Conservation (phyloP, 1,140 invertebrate genomes). For the Stegodyphus dumicola region DNA sequence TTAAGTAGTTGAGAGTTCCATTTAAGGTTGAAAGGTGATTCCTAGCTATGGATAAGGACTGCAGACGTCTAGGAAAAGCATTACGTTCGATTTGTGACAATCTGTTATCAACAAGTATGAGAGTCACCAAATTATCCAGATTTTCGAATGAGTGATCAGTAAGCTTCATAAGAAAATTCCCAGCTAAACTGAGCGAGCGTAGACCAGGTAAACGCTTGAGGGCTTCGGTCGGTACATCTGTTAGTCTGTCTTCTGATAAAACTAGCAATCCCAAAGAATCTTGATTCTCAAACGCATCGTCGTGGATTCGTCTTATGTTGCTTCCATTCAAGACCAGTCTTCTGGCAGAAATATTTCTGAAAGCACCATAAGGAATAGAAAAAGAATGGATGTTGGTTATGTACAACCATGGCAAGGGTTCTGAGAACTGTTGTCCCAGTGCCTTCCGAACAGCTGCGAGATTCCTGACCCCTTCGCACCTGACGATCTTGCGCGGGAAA, state of each 20-base stretch:
- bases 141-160: neutral
- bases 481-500: constrained; percentile 10
- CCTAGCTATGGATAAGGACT: neutral
- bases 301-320: constrained; percentile 37
- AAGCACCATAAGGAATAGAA: constrained; percentile 22
- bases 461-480: constrained; percentile 31
- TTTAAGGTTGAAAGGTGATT: constrained; percentile 37
- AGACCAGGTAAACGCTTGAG: constrained; percentile 25
- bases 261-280: constrained; percentile 15
- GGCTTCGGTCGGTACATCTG: constrained; percentile 47
- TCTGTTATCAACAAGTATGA: constrained; percentile 25
- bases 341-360: constrained; percentile 8
- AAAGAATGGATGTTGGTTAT: constrained; percentile 12
- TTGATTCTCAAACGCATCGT: constrained; percentile 48
- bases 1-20: neutral
- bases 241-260: constrained; percentile 27
- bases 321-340: constrained; percentile 33
- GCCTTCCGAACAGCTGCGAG: constrained; percentile 19
- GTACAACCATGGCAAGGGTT: constrained; percentile 2
- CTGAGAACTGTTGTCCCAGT: constrained; percentile 14
- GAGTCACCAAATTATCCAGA: neutral
- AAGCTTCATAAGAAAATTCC: constrained; percentile 38
- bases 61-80: constrained; percentile 26
- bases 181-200: constrained; percentile 26
- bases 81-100: constrained; percentile 28